Base-by-base conservation (phyloP, 2,113 vertebrate genomes). In the Chlamydotis undulata region DNA sequence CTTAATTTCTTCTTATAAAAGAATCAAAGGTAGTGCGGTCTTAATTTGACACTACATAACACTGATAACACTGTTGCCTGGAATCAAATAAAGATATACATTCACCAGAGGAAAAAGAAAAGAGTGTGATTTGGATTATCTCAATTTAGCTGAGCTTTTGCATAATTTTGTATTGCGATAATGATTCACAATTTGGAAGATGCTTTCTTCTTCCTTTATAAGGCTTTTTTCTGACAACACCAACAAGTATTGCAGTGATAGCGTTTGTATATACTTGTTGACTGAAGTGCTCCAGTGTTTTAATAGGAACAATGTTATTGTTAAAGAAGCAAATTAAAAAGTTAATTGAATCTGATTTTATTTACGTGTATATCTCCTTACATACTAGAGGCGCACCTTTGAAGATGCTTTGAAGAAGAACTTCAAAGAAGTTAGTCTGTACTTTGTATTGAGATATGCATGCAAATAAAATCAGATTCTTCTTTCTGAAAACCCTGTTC, bases 351-450 rank as follows among this genome's bases (percentile, higher is more conserved):
- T 57, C 17, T 33, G 49, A 87, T 95, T 95, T 95, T 82, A 91
- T 97, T 96, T 96, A 85, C 65, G 26, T 82, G 21, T 78, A 23
- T 93, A 95, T 94, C 81, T 95, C 67, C 28, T 67, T 82, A 84
- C 8, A 64, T 91, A 95, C 80, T 87, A 61, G 77, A 93, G 57
- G 12, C 89, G 28, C 70, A 89, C 57, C 49, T 96, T 89, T 95
- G 93, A 95, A 93, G 93, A 33, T 49, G 60, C 94, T 95, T 97
- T 96, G 96, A 96, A 97, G 92, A 76, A 73, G 60, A 91, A 89
- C 93, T 94, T 96, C 94, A 95, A 87, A 95, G 95, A 84, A 91
- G 56, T 53, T 74, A 31, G 10, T 63, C 77, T 69, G 35, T 82
- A 49, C 50, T 94, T 97, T 76, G 65, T 82, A 87, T 84, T 94